phyloP scores from a whole-genome alignment of 1,140 invertebrate genomes.

The Megalonaias nervosa region DNA sequence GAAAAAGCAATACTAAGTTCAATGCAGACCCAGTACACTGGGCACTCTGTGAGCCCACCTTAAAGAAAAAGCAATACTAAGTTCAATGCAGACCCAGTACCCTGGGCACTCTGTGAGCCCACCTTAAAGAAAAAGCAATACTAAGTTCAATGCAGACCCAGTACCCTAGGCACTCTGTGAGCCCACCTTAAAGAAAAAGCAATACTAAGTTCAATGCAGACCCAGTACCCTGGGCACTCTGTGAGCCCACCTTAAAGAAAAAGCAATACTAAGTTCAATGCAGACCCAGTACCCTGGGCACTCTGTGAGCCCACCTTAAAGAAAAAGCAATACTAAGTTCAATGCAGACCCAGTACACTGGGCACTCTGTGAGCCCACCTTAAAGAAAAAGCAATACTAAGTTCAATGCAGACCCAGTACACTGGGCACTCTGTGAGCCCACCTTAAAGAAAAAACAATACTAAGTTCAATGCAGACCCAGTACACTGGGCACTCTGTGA shows the following conservation, averaged over 20 bases:
- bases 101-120: no score
- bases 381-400: slow-evolving; percentile 1
- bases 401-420: background rate
- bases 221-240: slow-evolving; percentile 70
- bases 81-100: no score
- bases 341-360: slow-evolving; percentile 64
- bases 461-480: no score
- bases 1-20: background rate
- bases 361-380: slow-evolving; percentile 70
- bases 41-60: no score
- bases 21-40: background rate
- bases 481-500: slow-evolving; percentile 70
- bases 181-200: no score
- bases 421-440: no score
- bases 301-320: background rate
- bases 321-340: slow-evolving; percentile 39
- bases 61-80: no score
- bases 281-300: background rate
- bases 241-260: slow-evolving; percentile 64
- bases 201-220: no score
- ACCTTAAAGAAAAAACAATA: no score
- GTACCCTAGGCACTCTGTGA: no score
- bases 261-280: slow-evolving; percentile 1
- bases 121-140: no score
- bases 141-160: no score